These are phyloP conservation scores for Sturnus vulgaris DNA, from an alignment of 2,113 vertebrate species.

Conservation along the genomic window DNA sequence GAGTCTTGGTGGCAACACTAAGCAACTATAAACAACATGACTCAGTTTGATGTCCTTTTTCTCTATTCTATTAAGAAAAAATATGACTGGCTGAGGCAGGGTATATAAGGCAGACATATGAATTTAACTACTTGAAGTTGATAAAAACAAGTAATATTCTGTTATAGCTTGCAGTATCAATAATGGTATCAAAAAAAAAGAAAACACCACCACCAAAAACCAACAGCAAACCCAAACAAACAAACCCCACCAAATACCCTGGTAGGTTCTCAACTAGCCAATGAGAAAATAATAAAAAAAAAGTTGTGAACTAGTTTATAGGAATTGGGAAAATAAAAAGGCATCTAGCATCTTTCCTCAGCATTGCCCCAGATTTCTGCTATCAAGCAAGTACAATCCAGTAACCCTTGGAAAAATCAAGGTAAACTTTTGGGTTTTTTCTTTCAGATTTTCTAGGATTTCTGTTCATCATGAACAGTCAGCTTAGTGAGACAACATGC, in stretches of 20 bases:
- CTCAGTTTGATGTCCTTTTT: neutral
- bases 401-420: neutral
- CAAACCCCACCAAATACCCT: fast-evolving
- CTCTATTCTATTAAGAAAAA: neutral
- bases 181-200: neutral
- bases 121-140: neutral
- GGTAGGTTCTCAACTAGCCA: neutral
- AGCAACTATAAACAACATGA: neutral
- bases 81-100: neutral
- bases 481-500: neutral
- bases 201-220: fast-evolving
- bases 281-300: neutral
- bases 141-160: neutral
- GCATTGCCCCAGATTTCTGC: neutral
- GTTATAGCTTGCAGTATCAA: neutral
- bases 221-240: neutral
- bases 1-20: neutral
- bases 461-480: neutral
- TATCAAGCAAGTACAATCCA: neutral
- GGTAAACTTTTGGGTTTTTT: neutral
- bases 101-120: neutral
- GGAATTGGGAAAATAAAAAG: neutral
- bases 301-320: neutral
- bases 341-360: neutral
- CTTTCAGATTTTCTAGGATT: neutral